Conservation (phyloP, 2,888 invertebrate species). For the Lampropteryx suffumata region DNA sequence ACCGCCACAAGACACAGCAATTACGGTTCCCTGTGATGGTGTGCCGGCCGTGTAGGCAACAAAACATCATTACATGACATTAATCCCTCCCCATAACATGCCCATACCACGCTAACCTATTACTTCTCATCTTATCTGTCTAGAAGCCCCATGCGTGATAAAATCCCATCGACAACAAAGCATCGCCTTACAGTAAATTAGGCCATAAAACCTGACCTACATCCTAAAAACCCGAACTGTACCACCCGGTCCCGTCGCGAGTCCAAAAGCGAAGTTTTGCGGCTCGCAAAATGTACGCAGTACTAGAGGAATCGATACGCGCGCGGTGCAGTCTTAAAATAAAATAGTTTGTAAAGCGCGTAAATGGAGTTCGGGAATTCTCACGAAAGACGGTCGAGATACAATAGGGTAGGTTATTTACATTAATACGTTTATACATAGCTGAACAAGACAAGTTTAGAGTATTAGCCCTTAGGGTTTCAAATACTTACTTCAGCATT, state of each 20-base stretch:
- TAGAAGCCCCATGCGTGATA: slow-evolving; percentile 19
- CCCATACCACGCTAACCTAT: too few relatives aligned
- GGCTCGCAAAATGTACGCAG: slow-evolving; percentile 51
- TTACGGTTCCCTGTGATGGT: too few relatives aligned
- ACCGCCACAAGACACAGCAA: too few relatives aligned
- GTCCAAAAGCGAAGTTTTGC: neutral
- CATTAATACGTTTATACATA: too few relatives aligned
- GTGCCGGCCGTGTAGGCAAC: too few relatives aligned
- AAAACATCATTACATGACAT: too few relatives aligned
- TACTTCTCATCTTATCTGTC: too few relatives aligned
- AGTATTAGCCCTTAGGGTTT: too few relatives aligned
- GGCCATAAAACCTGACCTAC: slow-evolving; percentile 61
- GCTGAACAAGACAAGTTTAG: too few relatives aligned
- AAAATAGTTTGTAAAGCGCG: neutral
- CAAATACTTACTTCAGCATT: too few relatives aligned
- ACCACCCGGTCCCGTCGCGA: slow-evolving; percentile 48
- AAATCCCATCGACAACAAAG: slow-evolving; percentile 3
- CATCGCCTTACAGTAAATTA: slow-evolving; percentile 26
- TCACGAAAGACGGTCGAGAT: slow-evolving; percentile 82
- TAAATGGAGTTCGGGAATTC: slow-evolving; percentile 81
- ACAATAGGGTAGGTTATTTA: slow-evolving; percentile 78
- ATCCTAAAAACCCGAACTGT: slow-evolving; percentile 47
- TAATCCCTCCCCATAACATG: too few relatives aligned
- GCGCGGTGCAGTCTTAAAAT: neutral
- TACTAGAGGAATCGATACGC: slow-evolving; percentile 53